These are phyloP conservation scores for Mercenaria mercenaria DNA, from an alignment of 1,140 invertebrate species.

Conservation along the genomic window DNA sequence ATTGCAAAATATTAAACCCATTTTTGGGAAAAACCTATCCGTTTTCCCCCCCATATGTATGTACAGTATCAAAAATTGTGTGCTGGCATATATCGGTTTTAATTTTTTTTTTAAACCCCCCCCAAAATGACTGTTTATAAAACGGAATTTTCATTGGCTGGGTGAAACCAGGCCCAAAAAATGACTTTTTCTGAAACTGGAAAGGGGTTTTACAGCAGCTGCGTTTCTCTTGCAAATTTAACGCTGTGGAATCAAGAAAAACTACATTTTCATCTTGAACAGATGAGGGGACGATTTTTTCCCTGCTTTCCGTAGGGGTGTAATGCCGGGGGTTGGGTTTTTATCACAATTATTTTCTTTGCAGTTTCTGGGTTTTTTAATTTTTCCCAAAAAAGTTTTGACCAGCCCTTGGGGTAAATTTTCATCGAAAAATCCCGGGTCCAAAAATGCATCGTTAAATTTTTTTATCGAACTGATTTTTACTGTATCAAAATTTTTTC, in stretches of 20 bases:
- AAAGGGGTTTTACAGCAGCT: not conserved
- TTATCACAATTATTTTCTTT: constrained; percentile 5
- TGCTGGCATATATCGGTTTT: too few relatives aligned
- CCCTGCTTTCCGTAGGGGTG: not conserved
- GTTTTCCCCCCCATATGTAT: too few relatives aligned
- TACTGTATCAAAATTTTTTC: not conserved
- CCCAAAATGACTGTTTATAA: too few relatives aligned
- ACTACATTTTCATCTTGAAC: not conserved
- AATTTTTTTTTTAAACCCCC: too few relatives aligned
- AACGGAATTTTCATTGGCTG: not conserved
- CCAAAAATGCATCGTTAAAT: constrained; percentile 33
- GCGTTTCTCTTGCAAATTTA: not conserved
- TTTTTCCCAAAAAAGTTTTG: not conserved
- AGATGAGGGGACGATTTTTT: not conserved
- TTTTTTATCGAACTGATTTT: not conserved
- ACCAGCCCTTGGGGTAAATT: not conserved
- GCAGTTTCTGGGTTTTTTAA: not conserved
- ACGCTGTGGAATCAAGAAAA: not conserved
- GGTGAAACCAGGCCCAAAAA: too few relatives aligned
- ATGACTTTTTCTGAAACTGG: not conserved
- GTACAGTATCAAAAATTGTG: too few relatives aligned
- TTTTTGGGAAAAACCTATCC: constrained; percentile 31
- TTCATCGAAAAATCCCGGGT: not conserved
- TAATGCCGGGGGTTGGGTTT: too few relatives aligned
- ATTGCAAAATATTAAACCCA: not conserved